Evolutionary conservation across 2,797 vertebrate genomes (phyloP).

Genomic region (Acanthurus lineatus): DNA sequence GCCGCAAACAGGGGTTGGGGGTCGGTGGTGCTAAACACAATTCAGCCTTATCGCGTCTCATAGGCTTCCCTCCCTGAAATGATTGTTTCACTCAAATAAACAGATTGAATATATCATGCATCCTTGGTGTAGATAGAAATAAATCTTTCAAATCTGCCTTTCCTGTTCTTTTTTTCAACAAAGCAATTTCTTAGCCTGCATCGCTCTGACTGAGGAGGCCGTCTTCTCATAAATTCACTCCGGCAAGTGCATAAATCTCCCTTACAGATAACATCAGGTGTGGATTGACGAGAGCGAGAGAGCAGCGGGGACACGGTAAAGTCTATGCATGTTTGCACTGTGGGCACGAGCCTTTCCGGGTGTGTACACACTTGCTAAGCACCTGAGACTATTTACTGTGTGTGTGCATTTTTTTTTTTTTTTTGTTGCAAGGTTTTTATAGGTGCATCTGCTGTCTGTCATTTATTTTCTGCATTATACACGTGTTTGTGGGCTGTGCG

Average conservation of each 20-base stretch:
- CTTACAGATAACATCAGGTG: constrained; percentile 86
- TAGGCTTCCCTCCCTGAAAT: constrained; percentile 80
- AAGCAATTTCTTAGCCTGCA: constrained; percentile 85
- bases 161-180: constrained; percentile 48
- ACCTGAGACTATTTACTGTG: constrained; percentile 57
- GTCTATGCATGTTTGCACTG: constrained; percentile 63
- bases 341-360: constrained; percentile 49
- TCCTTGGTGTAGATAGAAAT: constrained; percentile 84
- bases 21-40: constrained; percentile 70
- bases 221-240: constrained; percentile 86
- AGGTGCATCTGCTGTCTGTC: constrained; percentile 68
- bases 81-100: constrained; percentile 88
- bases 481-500: constrained; percentile 46
- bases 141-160: constrained; percentile 84
- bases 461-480: constrained; percentile 57
- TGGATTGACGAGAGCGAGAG: constrained; percentile 71
- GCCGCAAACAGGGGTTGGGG: constrained; percentile 39
- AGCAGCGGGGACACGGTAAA: constrained; percentile 61
- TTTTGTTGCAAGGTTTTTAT: constrained; percentile 67
- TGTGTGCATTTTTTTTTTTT: not conserved
- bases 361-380: constrained; percentile 49
- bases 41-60: constrained; percentile 78
- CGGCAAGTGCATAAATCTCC: constrained; percentile 86
- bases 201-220: constrained; percentile 79
- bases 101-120: constrained; percentile 87